These are phyloP conservation scores for Hirtodrosophila cameraria DNA, from an alignment of 2,888 invertebrate species.

Conservation along the genomic window DNA sequence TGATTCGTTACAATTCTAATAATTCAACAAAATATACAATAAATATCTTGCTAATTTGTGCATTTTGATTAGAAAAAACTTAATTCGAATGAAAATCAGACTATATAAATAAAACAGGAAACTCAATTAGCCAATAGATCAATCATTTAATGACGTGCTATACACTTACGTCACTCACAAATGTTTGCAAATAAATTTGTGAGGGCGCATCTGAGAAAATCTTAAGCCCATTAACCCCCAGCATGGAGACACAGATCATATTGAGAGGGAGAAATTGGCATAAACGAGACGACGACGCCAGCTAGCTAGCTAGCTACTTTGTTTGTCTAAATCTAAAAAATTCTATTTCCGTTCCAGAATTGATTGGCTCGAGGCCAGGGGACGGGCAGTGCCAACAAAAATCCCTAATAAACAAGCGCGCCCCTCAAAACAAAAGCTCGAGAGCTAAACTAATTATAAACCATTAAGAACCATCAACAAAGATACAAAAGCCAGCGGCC, in stretches of 20 bases:
- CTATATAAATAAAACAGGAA: constrained; percentile 3
- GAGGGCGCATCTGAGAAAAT: constrained; percentile 9
- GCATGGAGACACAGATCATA: constrained; percentile 44
- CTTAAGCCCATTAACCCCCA: constrained; percentile 64
- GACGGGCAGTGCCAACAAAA: constrained; percentile 20
- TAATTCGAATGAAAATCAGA: constrained; percentile 7
- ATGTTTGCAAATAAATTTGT: not conserved
- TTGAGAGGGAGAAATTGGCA: constrained; percentile 15
- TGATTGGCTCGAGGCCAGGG: constrained; percentile 66
- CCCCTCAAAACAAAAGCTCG: constrained; percentile 28
- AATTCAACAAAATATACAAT: not conserved
- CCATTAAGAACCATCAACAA: constrained; percentile 55
- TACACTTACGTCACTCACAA: constrained; percentile 37
- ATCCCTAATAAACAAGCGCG: constrained; percentile 47
- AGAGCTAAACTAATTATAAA: constrained; percentile 67
- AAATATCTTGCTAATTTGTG: not conserved
- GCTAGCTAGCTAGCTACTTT: not conserved
- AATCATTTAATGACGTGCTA: constrained; percentile 36
- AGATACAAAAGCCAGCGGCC: constrained; percentile 37
- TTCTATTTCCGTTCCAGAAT: constrained; percentile 76
- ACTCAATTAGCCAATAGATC: constrained; percentile 39
- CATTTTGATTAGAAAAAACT: not conserved
- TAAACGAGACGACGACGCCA: not conserved
- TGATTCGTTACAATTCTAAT: no score
- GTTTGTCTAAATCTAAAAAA: constrained; percentile 2